These are phyloP conservation scores for Trematocara nigrifrons DNA, from an alignment of 2,113 vertebrate genomes.

Conservation along the genomic window DNA sequence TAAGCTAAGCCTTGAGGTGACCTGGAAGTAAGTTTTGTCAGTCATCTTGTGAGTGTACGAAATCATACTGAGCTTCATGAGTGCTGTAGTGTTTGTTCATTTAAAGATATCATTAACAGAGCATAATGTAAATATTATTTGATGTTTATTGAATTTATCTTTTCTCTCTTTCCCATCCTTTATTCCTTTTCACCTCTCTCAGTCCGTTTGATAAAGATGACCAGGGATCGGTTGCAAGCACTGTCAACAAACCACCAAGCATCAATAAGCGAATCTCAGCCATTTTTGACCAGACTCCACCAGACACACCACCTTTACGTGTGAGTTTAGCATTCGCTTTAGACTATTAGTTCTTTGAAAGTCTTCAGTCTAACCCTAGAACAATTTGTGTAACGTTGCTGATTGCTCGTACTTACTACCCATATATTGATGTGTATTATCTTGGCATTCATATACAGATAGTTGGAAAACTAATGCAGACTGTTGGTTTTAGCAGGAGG, in stretches of 20 bases:
- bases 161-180: background rate
- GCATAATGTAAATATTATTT: background rate
- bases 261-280: conserved; percentile 92
- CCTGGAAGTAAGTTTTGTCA: conserved; percentile 86
- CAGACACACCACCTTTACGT: conserved; percentile 87
- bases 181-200: background rate
- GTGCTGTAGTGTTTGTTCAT: background rate
- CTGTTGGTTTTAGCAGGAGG: background rate
- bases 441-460: background rate
- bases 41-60: background rate
- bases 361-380: background rate
- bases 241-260: conserved; percentile 84
- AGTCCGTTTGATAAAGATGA: conserved; percentile 98
- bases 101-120: background rate
- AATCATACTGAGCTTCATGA: background rate
- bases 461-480: background rate
- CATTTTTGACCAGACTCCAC: conserved; percentile 87
- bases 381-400: background rate
- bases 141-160: background rate
- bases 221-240: conserved; percentile 79
- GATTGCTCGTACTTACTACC: background rate
- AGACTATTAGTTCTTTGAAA: background rate
- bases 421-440: background rate
- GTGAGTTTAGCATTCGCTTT: conserved; percentile 70
- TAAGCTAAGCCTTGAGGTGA: conserved; percentile 94